Evolutionary conservation across 2,797 vertebrate genomes (phyloP).

Genomic region (Octomys mimax): DNA sequence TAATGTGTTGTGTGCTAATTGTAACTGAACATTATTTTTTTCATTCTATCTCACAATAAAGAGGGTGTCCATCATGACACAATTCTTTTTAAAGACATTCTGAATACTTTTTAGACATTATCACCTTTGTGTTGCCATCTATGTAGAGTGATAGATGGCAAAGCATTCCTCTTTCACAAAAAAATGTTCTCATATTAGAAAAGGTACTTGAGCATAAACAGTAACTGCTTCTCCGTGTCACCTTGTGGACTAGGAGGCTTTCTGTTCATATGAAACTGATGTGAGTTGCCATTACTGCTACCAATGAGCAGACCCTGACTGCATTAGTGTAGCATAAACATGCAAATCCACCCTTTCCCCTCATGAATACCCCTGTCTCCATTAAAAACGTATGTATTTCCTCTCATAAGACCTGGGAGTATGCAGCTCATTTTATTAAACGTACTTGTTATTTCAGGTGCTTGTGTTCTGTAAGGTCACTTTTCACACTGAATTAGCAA

Average conservation of each 20-base stretch:
- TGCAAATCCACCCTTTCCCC: not conserved
- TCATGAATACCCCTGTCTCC: not conserved
- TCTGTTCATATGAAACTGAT: not conserved
- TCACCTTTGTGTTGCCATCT: slow-evolving; percentile 12
- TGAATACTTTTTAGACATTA: slow-evolving; percentile 35
- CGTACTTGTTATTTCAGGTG: not conserved
- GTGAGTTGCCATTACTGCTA: not conserved
- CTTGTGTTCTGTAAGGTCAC: not conserved
- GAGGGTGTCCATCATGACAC: slow-evolving; percentile 13
- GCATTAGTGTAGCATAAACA: not conserved
- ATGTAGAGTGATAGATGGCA: slow-evolving; percentile 3
- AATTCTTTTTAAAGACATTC: slow-evolving; percentile 13
- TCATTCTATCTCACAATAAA: not conserved
- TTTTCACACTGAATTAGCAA: not conserved
- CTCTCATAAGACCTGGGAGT: not conserved
- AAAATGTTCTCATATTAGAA: not conserved
- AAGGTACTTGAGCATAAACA: slow-evolving; percentile 15
- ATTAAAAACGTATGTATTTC: not conserved
- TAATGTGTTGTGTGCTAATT: not conserved
- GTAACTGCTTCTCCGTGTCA: slow-evolving; percentile 4
- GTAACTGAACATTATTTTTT: slow-evolving; percentile 35
- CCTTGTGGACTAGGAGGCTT: not conserved
- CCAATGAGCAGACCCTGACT: not conserved
- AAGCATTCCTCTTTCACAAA: not conserved
- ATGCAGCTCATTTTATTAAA: not conserved